Percentiles rank a stretch among this genome's conserved stretches.
These are phyloP conservation scores for Porites australiensis DNA, from an alignment of 64 coral and sea anemone genomes.

Conservation along the genomic window DNA sequence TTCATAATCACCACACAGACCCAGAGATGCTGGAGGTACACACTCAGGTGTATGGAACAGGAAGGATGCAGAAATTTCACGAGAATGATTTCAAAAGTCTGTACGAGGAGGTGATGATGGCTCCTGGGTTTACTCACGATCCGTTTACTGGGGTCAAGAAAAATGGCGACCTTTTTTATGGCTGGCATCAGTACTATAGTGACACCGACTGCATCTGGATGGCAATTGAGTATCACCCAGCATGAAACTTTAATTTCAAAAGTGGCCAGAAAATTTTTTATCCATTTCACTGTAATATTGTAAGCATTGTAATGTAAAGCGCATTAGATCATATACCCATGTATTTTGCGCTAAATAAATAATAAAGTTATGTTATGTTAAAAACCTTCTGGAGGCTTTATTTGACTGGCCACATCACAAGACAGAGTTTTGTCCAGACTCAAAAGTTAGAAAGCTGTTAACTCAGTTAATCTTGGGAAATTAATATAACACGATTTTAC, in stretches of 20 bases:
- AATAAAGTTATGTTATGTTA: no score
- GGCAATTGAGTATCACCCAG: conserved; percentile 79
- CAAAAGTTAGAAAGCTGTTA: no score
- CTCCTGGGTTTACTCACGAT: conserved; percentile 82
- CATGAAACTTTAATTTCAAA: background rate
- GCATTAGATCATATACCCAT: no score
- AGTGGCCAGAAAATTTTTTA: no score
- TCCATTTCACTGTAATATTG: no score
- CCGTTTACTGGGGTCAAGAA: conserved; percentile 73
- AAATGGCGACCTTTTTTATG: conserved; percentile 58
- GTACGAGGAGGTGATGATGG: conserved; percentile 84
- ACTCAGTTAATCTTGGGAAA: no score
- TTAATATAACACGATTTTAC: no score
- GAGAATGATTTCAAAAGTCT: conserved; percentile 63
- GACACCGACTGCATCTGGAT: conserved; percentile 91
- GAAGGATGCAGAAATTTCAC: conserved; percentile 84
- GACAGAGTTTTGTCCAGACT: no score
- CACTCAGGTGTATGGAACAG: conserved; percentile 76
- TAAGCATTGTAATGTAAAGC: no score
- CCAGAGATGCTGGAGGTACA: conserved; percentile 82
- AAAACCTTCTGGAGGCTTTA: no score
- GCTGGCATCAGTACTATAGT: conserved; percentile 86
- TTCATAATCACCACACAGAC: conserved; percentile 65
- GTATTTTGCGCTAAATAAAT: no score
- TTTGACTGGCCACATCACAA: no score